Evolutionary conservation across 2,113 vertebrate genomes (phyloP), one percentile per base, ranked within the genome.

Genomic region (Ammodytes marinus): DNA sequence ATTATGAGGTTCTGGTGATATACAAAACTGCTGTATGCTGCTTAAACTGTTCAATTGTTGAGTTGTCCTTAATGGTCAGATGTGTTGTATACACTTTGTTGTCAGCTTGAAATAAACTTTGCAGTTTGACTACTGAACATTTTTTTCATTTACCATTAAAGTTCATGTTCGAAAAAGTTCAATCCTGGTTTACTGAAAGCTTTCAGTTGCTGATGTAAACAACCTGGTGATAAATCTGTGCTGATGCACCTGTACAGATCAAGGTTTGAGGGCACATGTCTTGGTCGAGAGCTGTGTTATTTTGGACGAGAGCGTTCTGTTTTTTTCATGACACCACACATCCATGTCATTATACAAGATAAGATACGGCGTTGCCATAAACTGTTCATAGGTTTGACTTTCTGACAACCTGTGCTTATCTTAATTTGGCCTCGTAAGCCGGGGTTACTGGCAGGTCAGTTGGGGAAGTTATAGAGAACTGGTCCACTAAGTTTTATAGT

Each of bases 391-490:
- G 69, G 79, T 77, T 80, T 93, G 89, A 90, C 89, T 89, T 77
- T 88, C 54, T 84, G 81, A 81, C 77, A 73, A 85, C 81, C 71
- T 75, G 13, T 45, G 4, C 85, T 92, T 92, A 92, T 94, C 89
- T 93, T 86, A 93, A 92, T 94, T 92, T 78, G 66, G 45, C 49
- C 35, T 86, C 64, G 35, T 92, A 92, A 89, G 43, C 17, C 3
- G 8, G 77, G 85, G 89, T 92, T 79, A 85, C 8, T 59, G 40
- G 46, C 70, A 64, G 90, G 88, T 88, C 88, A 88, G 67, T 59
- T 5, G 7, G 3, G 9, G 43, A 5, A 15, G 64, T 46, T 69
- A 27, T 59, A 35, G 7, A 53, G 64, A 73, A 47, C 43, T 57
- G 53, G 52, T 59, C 5, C 8, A 60, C 58, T 53, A 52, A n/a